These are phyloP conservation scores for Papilio polytes DNA, from an alignment of 1,140 invertebrate genomes.

Conservation along the genomic window DNA sequence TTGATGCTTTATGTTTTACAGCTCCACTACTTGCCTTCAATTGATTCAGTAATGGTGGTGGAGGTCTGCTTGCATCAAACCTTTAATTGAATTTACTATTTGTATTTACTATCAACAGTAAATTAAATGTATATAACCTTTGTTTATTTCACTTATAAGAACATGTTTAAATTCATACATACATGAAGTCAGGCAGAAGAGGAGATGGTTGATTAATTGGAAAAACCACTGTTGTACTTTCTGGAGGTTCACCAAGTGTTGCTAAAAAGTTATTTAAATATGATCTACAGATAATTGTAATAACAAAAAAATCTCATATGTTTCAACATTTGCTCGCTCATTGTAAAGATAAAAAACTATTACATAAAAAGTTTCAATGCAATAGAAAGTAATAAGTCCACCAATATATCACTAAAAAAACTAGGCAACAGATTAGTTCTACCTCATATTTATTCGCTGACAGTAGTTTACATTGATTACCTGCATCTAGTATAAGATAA, in stretches of 20 bases:
- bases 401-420: too few species aligned
- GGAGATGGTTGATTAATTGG: slow-evolving; percentile 34
- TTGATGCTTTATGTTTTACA: slow-evolving; percentile 38
- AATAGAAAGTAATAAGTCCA: too few species aligned
- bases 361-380: too few species aligned
- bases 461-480: too few species aligned
- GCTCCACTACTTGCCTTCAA: slow-evolving; percentile 32
- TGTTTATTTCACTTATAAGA: background rate
- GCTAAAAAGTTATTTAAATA: slow-evolving; percentile 34
- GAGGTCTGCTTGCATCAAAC: slow-evolving; percentile 45
- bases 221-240: slow-evolving; percentile 22
- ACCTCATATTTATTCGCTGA: too few species aligned
- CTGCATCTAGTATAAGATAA: too few species aligned
- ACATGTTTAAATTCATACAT: slow-evolving; percentile 22
- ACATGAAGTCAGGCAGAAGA: slow-evolving; percentile 33
- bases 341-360: too few species aligned
- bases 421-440: too few species aligned
- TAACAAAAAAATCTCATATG: background rate
- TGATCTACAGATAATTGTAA: background rate
- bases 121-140: background rate
- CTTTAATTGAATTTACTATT: slow-evolving; percentile 11
- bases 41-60: slow-evolving; percentile 38
- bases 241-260: slow-evolving; percentile 21
- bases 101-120: background rate
- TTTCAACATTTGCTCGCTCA: too few species aligned